Percentiles rank a stretch among this genome's conserved stretches.
Conservation (phyloP, 1,140 invertebrate species). For the Macrotrachela quadricornifera region DNA sequence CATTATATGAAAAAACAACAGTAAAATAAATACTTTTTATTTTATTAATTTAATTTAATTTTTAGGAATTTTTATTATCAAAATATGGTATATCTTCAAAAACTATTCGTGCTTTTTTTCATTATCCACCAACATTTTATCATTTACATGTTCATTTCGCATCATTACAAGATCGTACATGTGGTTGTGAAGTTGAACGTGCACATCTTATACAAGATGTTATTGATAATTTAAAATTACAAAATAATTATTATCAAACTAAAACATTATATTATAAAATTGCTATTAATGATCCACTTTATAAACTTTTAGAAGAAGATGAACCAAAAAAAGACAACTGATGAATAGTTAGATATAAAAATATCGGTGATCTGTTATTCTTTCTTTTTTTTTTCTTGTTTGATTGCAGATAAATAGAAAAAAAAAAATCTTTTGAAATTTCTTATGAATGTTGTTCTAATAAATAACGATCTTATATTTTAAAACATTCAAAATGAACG, state of each 20-base stretch:
- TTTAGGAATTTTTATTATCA: slow-evolving; percentile 16
- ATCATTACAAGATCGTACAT: slow-evolving; percentile 20
- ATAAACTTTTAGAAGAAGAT: slow-evolving; percentile 13
- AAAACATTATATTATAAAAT: slow-evolving; percentile 41
- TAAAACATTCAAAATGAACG: too few species aligned
- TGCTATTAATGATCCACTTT: slow-evolving; percentile 18
- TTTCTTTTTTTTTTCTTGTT: too few species aligned
- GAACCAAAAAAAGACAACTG: too few species aligned
- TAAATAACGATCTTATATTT: too few species aligned
- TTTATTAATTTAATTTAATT: too few species aligned
- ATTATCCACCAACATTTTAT: slow-evolving; percentile 90
- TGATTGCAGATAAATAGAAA: too few species aligned
- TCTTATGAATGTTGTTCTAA: too few species aligned
- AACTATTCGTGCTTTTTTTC: slow-evolving; percentile 57
- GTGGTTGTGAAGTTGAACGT: slow-evolving; percentile 35
- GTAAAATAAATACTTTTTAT: too few species aligned
- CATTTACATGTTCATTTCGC: slow-evolving; percentile 84
- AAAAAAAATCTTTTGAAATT: too few species aligned
- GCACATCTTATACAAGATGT: slow-evolving; percentile 66
- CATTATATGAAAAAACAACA: slow-evolving; percentile 46
- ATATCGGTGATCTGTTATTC: too few species aligned
- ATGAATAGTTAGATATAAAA: too few species aligned
- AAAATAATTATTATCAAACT: slow-evolving; percentile 58
- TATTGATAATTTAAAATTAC: slow-evolving; percentile 64
- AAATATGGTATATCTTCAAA: slow-evolving; percentile 49